phyloP scores from a whole-genome alignment of 2,113 vertebrate species.

The Panthera uncia region DNA sequence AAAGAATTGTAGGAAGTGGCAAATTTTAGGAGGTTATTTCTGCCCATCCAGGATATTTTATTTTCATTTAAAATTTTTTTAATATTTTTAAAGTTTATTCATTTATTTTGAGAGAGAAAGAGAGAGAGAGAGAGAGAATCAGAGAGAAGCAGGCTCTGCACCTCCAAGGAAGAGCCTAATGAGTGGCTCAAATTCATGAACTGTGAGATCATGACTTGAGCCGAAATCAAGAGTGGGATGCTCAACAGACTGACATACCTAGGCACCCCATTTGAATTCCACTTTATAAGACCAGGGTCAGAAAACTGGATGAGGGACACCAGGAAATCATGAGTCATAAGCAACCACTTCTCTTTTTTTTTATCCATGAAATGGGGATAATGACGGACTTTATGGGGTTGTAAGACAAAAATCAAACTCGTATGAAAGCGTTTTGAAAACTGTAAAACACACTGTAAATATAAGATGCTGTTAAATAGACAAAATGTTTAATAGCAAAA shows the following conservation, averaged over 20 bases:
- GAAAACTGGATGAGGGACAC: not conserved
- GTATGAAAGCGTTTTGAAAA: slow-evolving; percentile 19
- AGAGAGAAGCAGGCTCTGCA: no score
- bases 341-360: not conserved
- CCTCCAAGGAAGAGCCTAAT: no score
- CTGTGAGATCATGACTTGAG: no score
- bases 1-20: not conserved
- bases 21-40: not conserved
- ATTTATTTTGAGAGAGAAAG: no score
- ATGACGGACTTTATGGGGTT: not conserved
- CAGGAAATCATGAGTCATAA: not conserved
- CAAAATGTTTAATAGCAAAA: not conserved
- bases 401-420: not conserved
- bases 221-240: no score
- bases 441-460: not conserved
- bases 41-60: not conserved
- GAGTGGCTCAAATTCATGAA: no score
- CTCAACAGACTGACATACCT: no score
- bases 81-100: no score
- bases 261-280: not conserved
- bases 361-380: not conserved
- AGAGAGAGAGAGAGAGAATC: no score
- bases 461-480: not conserved
- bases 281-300: not conserved
- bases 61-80: not conserved